Percentiles rank a stretch among this genome's conserved stretches.
Conservation (phyloP, 2,888 invertebrate species). For the Nipponacmea schrenckii region DNA sequence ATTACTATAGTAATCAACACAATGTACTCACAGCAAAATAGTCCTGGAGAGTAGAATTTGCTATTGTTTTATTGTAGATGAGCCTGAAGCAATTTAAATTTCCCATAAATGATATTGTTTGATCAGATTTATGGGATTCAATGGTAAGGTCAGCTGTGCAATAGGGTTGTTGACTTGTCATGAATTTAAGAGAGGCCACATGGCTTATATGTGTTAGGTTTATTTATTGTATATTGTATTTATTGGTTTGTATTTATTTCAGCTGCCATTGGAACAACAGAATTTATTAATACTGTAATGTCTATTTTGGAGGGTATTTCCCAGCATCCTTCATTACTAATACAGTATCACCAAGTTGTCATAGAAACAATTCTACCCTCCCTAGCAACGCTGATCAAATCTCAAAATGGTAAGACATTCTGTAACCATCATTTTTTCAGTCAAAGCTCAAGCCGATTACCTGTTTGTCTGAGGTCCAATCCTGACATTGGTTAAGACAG, state of each 20-base stretch:
- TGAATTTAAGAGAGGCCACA: too few species aligned
- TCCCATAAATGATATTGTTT: too few species aligned
- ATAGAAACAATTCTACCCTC: conserved; percentile 60
- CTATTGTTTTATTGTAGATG: too few species aligned
- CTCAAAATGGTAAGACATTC: conserved; percentile 61
- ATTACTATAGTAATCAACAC: too few species aligned
- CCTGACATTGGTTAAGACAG: background rate
- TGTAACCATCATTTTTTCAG: background rate
- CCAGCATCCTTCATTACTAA: conserved; percentile 62
- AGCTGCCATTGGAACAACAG: conserved; percentile 53
- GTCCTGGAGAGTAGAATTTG: too few species aligned
- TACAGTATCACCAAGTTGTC: conserved; percentile 55
- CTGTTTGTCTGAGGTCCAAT: background rate
- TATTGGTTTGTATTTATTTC: conserved; percentile 4
- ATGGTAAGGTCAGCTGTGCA: too few species aligned
- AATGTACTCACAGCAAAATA: too few species aligned
- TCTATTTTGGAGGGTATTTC: conserved; percentile 62
- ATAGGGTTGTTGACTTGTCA: too few species aligned
- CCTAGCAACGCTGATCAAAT: conserved; percentile 57
- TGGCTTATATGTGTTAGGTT: too few species aligned
- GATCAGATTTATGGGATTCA: too few species aligned
- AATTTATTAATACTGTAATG: conserved; percentile 64
- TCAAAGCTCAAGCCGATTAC: background rate
- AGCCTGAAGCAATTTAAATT: too few species aligned
- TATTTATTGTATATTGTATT: too few species aligned